phyloP scores from a whole-genome alignment of 2,888 invertebrate genomes.

The Iphiclides podalirius region DNA sequence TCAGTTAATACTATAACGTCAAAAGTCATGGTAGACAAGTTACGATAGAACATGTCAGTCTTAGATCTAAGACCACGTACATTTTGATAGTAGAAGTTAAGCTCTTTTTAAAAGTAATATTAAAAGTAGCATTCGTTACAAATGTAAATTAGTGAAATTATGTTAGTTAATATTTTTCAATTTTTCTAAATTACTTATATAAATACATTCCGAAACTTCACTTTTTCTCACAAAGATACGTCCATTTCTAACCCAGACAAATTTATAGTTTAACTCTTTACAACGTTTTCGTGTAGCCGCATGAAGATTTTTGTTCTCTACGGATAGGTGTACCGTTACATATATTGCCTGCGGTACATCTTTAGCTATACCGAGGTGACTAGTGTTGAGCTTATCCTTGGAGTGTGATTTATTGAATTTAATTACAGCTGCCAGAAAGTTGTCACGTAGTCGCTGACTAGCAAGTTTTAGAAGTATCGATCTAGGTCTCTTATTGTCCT shows the following conservation, averaged over 20 bases:
- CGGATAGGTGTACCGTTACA: background rate
- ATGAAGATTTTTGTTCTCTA: background rate
- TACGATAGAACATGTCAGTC: background rate
- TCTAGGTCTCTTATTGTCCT: background rate
- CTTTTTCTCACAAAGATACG: too few species aligned
- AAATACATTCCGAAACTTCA: constrained; percentile 3
- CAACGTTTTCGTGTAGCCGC: background rate
- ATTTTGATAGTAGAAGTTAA: too few species aligned
- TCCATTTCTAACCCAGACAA: too few species aligned
- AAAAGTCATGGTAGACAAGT: too few species aligned
- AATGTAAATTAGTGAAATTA: background rate
- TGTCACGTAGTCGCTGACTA: background rate
- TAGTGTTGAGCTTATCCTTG: background rate
- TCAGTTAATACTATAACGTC: too few species aligned
- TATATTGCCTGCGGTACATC: background rate
- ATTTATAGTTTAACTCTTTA: background rate
- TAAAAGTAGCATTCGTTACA: background rate
- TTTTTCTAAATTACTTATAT: background rate
- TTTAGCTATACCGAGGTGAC: background rate
- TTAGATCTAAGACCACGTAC: background rate
- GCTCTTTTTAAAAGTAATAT: background rate
- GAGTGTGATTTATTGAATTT: background rate
- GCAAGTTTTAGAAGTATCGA: background rate
- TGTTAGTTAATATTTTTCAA: background rate
- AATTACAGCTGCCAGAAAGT: background rate